Base-by-base conservation (phyloP, 2,888 invertebrate species). In the Matsumyia berberina region DNA sequence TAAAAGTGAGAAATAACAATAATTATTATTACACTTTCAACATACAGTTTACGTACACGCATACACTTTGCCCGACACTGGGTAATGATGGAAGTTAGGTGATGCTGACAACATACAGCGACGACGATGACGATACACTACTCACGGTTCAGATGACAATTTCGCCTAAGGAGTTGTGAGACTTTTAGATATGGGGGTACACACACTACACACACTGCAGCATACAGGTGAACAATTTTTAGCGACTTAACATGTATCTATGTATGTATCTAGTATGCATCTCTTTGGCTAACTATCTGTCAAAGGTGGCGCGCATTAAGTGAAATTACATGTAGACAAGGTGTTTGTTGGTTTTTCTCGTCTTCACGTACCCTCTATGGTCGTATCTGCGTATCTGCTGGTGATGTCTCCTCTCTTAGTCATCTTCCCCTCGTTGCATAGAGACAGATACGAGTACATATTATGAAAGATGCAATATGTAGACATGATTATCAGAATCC, bases 301-400 rank as follows among this genome's bases (percentile, higher is more conserved):
- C 85, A 80, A 85, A 85, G 85, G 85, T 85, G 85, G 85, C 70
- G 85, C 80, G 85, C 85, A 85, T 85, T 85, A 85, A 85, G 85
- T 85, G 85, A 85, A 85, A 85, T 85, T 85, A 80, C 85, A 85
- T 85, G 85, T 85, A 80, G 85, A 85, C 85, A 85, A 85, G 85
- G 85, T 85, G 85, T 85, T 80, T 85, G 85, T 85, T 85, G 76
- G 80, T 85, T 85, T 85, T 80, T 85, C 80, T 58, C 64, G 15
- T 62, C 78, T 51, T 62, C 29, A 49, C 4, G 46, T 57, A 57
- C 17, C 69, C 46, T 44, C 37, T 11, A 57, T 2, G 37, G 37
- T 51, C 33, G 46, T 11, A 53, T 8, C 1, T 31, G 7, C 9
- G 33, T 35, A 15, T 31, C 29, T 24, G 1, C 24, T 24, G n/a